Evolutionary conservation across 2,888 invertebrate species (phyloP), one percentile per base, ranked within the genome.

Genomic region (Trachelus tabidus): DNA sequence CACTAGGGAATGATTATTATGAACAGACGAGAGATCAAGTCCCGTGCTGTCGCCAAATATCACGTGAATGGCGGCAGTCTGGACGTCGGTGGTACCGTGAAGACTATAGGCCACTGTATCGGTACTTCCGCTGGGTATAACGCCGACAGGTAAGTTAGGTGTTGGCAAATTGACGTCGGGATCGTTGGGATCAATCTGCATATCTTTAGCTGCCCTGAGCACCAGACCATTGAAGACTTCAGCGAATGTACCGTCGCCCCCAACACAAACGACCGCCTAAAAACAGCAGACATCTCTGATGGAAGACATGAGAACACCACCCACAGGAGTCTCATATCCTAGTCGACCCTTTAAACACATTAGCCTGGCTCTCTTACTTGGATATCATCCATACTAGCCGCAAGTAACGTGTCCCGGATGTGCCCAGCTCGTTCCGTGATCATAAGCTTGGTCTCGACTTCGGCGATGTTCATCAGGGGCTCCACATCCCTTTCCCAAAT

Each of bases 161-260:
- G 90, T 89, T 11, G 93, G 93, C 80, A 94, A 89, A 80, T 88
- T 88, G 35, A 92, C 92, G 40, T 93, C 91, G 4, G 92, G 92
- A 87, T 93, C 93, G 86, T 93, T 93, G 79, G 92, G 93, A 87
- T 94, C 92, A 33, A 94, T 88, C 9, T 93, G 92, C 69, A 90
- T 89, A 34, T 94, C 93, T 79, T 90, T 91, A 73, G 94, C 93
- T 30, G 93, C 92, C 76, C 94, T 91, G 69, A 94, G 89, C 69
- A 96, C 92, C 74, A 96, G 90, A 0, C 97, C 96, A 89, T 96
- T 96, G 82, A 95, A 94, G 37, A 97, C 93, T 92, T 97, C 97
- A 11, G 96, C 95, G 85, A 97, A 95, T 73, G 97, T 96, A 0
- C 97, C 97, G 91, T 98, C 97, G 0, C 97, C 97, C 1, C 97